Conservation (phyloP, 2,113 vertebrate species). For the Myotis brandtii region DNA sequence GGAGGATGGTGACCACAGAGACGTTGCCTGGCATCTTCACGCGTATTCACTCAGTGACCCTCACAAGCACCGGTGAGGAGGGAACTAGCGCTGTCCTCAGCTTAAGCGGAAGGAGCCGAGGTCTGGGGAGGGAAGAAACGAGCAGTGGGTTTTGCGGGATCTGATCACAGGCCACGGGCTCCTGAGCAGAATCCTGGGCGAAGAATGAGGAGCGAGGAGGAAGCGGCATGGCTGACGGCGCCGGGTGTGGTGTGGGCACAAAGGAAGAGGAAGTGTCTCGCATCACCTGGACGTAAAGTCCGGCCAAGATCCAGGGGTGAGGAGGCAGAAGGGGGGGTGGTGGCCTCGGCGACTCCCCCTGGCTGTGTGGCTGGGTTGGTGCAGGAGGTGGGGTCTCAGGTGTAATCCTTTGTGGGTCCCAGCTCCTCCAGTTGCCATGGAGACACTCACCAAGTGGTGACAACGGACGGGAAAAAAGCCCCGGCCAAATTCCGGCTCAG, state of each 20-base stretch:
- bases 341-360: neutral
- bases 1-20: rapidly evolving
- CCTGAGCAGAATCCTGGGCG: neutral
- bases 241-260: rapidly evolving
- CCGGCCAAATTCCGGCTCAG: neutral
- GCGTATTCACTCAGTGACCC: rapidly evolving
- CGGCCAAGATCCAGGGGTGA: neutral
- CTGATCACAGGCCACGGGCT: neutral
- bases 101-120: neutral
- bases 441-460: neutral
- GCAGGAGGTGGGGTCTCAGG: neutral
- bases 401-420: neutral
- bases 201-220: neutral
- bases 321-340: neutral
- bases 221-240: rapidly evolving
- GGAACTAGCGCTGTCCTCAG: too few species aligned
- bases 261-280: neutral
- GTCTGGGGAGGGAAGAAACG: neutral
- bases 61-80: rapidly evolving
- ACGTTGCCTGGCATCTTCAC: rapidly evolving
- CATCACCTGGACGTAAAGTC: neutral
- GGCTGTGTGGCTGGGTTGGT: neutral
- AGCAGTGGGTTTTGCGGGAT: neutral
- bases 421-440: neutral
- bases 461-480: neutral